These are phyloP conservation scores for Gallinago solitaria DNA, from an alignment of 2,797 vertebrate genomes.

Conservation along the genomic window DNA sequence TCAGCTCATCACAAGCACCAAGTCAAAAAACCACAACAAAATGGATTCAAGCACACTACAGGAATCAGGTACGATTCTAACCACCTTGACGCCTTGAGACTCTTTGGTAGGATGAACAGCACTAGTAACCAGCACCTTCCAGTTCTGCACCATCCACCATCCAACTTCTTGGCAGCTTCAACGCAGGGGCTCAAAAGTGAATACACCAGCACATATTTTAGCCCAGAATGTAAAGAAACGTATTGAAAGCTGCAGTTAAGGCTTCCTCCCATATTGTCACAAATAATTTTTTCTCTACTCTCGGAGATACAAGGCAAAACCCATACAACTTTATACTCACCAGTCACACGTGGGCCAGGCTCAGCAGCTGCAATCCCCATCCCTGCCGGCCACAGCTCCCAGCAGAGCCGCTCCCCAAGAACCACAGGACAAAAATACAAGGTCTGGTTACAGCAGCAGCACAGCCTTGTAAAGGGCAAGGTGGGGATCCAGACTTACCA, in stretches of 20 bases:
- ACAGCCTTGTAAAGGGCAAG: background rate
- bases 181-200: fast-evolving
- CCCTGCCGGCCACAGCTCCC: background rate
- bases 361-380: background rate
- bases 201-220: background rate
- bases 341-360: too few relatives aligned
- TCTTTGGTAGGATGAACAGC: background rate
- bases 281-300: background rate
- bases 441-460: fast-evolving
- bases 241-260: background rate
- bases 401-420: background rate
- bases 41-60: background rate
- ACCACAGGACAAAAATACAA: background rate
- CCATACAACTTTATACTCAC: too few relatives aligned
- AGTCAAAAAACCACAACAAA: background rate
- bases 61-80: background rate
- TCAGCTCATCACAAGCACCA: background rate
- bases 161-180: background rate
- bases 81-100: background rate
- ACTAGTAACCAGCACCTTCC: background rate
- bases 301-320: background rate
- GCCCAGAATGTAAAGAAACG: background rate
- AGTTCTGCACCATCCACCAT: background rate
- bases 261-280: background rate
- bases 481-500: background rate